Conservation (phyloP, 2,888 invertebrate genomes). For the Eupeodes luniger region DNA sequence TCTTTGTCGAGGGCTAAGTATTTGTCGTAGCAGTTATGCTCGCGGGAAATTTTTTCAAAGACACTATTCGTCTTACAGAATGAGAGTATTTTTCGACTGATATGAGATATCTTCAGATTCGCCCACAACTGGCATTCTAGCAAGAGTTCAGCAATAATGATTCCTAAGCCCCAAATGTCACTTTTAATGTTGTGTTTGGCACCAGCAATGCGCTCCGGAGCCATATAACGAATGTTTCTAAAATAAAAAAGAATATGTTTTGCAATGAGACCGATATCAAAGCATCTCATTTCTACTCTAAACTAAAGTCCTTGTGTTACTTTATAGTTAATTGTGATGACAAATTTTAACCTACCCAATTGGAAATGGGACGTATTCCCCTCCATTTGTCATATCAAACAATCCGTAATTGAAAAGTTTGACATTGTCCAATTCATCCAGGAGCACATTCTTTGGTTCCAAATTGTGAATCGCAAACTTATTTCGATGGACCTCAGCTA, state of each 20-base stretch:
- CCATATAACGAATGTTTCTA: slow-evolving; percentile 91
- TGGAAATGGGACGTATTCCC: slow-evolving; percentile 95
- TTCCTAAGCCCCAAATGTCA: slow-evolving; percentile 98
- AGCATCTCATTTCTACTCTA: too few species aligned
- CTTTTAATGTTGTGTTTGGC: slow-evolving; percentile 89
- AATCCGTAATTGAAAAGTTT: slow-evolving; percentile 97
- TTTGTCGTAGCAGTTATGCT: slow-evolving; percentile 87
- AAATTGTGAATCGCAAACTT: slow-evolving; percentile 92
- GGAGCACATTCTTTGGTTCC: slow-evolving; percentile 92
- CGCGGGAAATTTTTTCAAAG: slow-evolving; percentile 90
- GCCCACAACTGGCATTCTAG: slow-evolving; percentile 90
- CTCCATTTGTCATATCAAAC: slow-evolving; percentile 94
- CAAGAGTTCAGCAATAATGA: slow-evolving; percentile 92
- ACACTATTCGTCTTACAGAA: slow-evolving; percentile 82
- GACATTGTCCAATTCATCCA: slow-evolving; percentile 89
- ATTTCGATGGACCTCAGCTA: slow-evolving; percentile 89
- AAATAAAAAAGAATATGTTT: slow-evolving; percentile 77
- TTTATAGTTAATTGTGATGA: too few species aligned
- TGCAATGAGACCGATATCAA: too few species aligned
- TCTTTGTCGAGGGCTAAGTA: slow-evolving; percentile 79
- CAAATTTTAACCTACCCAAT: slow-evolving; percentile 86
- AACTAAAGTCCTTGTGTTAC: too few species aligned
- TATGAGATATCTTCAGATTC: slow-evolving; percentile 89
- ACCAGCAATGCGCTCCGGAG: slow-evolving; percentile 92
- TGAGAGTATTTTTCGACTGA: slow-evolving; percentile 90